phyloP scores from a whole-genome alignment of 2,797 vertebrate species.

The Salmo trutta region DNA sequence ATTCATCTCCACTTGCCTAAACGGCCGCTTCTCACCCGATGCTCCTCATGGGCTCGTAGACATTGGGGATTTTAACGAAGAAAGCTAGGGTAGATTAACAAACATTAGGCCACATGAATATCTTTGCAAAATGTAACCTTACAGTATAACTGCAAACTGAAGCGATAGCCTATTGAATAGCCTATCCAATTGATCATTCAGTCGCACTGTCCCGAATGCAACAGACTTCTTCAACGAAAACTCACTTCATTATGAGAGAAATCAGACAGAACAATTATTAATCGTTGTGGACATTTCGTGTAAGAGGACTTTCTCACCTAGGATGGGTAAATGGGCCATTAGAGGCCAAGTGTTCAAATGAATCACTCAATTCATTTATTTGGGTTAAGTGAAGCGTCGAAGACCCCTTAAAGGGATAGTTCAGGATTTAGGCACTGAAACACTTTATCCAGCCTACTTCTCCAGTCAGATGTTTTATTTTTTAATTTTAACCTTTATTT shows the following conservation, averaged over 20 bases:
- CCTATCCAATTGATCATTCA: conserved; percentile 1
- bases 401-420: conserved; percentile 10
- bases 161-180: background rate
- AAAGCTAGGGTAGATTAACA: background rate
- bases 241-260: conserved; percentile 1
- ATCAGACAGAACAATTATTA: conserved; percentile 1
- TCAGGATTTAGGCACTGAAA: too few relatives aligned
- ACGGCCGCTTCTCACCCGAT: conserved; percentile 25
- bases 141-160: background rate
- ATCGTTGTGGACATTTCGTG: conserved; percentile 3
- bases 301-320: conserved; percentile 22
- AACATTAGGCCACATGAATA: background rate
- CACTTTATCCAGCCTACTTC: too few relatives aligned
- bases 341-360: conserved; percentile 6
- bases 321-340: conserved; percentile 6
- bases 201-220: background rate
- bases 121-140: background rate
- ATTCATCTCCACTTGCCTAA: conserved; percentile 29
- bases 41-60: background rate
- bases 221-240: conserved; percentile 9
- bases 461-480: too few relatives aligned
- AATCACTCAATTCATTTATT: conserved; percentile 15
- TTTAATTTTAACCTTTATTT: too few relatives aligned
- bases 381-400: conserved; percentile 7
- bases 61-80: background rate